Evolutionary conservation across 2,888 invertebrate genomes (phyloP).

Genomic region (Erpobdella octoculata): DNA sequence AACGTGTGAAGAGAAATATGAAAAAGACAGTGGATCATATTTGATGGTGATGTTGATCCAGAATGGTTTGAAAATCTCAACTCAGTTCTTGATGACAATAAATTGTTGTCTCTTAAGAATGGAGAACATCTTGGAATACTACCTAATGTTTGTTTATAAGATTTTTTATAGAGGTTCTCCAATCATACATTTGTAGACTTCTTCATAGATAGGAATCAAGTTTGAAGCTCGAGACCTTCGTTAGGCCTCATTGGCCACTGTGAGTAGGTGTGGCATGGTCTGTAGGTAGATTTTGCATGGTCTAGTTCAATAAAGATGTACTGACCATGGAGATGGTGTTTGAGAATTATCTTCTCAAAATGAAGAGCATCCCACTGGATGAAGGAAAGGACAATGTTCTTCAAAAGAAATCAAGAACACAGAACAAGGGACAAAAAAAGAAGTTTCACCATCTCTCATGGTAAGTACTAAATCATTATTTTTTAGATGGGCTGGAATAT

Average conservation of each 20-base stretch:
- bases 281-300: no score
- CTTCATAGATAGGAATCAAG: constrained; percentile 53
- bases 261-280: constrained; percentile 99
- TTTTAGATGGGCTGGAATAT: no score
- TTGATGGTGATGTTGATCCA: constrained; percentile 98
- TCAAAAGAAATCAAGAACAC: not conserved
- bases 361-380: constrained; percentile 60
- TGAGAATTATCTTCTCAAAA: constrained; percentile 76
- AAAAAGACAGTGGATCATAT: constrained; percentile 99
- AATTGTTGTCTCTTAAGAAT: constrained; percentile 89
- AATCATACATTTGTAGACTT: not conserved
- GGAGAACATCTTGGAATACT: constrained; percentile 95
- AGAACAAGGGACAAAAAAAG: constrained; percentile 41
- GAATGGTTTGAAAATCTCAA: constrained; percentile 99
- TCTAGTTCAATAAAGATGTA: constrained; percentile 99
- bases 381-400: constrained; percentile 47
- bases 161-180: constrained; percentile 34
- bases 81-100: constrained; percentile 97
- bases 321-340: constrained; percentile 97
- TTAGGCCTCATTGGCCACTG: constrained; percentile 95
- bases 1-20: constrained; percentile 97
- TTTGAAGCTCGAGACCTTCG: constrained; percentile 83
- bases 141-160: constrained; percentile 79
- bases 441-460: constrained; percentile 46
- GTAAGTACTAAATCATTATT: constrained; percentile 53